These are phyloP conservation scores for Drosophila ercepeae DNA, from an alignment of 1,140 invertebrate genomes.

Conservation along the genomic window DNA sequence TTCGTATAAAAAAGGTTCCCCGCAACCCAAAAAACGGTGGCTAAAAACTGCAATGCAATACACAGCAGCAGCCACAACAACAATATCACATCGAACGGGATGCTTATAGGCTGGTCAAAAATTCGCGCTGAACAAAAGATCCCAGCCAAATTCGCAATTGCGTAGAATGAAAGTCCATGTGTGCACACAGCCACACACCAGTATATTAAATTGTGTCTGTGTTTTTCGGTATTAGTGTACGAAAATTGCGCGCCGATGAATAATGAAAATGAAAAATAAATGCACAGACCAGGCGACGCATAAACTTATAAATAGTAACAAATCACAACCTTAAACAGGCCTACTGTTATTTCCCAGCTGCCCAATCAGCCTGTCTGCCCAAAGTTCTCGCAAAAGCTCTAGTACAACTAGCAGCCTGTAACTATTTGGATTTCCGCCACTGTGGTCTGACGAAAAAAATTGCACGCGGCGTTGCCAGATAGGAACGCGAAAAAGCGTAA, in stretches of 20 bases:
- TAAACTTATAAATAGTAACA: constrained; percentile 60
- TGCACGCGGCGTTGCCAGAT: constrained; percentile 24
- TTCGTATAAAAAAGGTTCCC: not conserved
- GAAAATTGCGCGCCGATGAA: constrained; percentile 54
- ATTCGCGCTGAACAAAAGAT: constrained; percentile 62
- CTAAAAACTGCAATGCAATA: constrained; percentile 20
- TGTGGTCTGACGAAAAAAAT: constrained; percentile 18
- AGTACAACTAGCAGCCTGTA: not conserved
- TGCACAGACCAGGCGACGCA: constrained; percentile 34
- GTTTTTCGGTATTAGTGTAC: constrained; percentile 43
- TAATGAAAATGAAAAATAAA: constrained; percentile 37
- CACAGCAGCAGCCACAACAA: constrained; percentile 46
- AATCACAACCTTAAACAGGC: constrained; percentile 27
- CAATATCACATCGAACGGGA: constrained; percentile 29
- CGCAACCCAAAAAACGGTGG: constrained; percentile 1
- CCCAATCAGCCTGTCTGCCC: constrained; percentile 28
- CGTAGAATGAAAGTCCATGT: constrained; percentile 50
- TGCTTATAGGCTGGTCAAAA: constrained; percentile 48
- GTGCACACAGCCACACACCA: constrained; percentile 22
- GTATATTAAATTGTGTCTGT: constrained; percentile 11
- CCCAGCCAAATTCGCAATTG: constrained; percentile 60
- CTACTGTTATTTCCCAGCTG: constrained; percentile 49
- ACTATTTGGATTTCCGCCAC: constrained; percentile 8
- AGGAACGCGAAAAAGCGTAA: constrained; percentile 38
- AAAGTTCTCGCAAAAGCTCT: constrained; percentile 34